Base-by-base conservation (phyloP, 2,113 vertebrate species). In the Eleginops maclovinus region DNA sequence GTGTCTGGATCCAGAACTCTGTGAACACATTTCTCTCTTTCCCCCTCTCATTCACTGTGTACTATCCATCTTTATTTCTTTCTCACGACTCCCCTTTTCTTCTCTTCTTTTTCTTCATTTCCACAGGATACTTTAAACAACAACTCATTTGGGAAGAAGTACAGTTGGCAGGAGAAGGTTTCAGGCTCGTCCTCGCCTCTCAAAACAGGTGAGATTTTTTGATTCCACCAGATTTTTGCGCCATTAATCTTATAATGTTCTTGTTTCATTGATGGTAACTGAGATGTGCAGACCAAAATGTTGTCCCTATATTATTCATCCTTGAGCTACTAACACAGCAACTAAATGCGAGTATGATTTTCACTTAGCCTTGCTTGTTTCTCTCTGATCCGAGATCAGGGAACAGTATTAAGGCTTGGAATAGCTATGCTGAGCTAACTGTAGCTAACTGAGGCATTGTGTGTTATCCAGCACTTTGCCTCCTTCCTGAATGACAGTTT, bases 81-180 rank as follows among this genome's bases (percentile, higher is more conserved):
- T 75, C 59, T 73, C 68, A 56, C 31, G 21, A 43, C 63, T 82
- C 71, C 54, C 66, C 68, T 44, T 62, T 64, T 65, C 55, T 62
- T 40, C 22, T 47, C 59, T 75, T 72, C 21, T 47, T 36, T 28
- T 36, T 31, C 44, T 84, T 17, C 56, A 21, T 80, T 46, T 83
- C 53, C 79, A 58, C 91, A 99, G 98, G 98, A 99, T 95, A 99
- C 98, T 2, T 88, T 99, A 89, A 99, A 99, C 94, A 99, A 99
- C 93, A 99, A 99, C 93, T 98, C 98, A 49, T 94, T 97, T 74
- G 98, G 96, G 77, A 99, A 99, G 95, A 99, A 99, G 88, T 98
- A 97, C 96, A 99, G 96, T 81, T 99, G 98, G 98, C 98, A 99
- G 91, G 98, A 99, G 81, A 96, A 97, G 74, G 96, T 99, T 79